These are phyloP conservation scores for Pogonocichla stellata DNA, from an alignment of 2,113 vertebrate genomes.

Conservation along the genomic window DNA sequence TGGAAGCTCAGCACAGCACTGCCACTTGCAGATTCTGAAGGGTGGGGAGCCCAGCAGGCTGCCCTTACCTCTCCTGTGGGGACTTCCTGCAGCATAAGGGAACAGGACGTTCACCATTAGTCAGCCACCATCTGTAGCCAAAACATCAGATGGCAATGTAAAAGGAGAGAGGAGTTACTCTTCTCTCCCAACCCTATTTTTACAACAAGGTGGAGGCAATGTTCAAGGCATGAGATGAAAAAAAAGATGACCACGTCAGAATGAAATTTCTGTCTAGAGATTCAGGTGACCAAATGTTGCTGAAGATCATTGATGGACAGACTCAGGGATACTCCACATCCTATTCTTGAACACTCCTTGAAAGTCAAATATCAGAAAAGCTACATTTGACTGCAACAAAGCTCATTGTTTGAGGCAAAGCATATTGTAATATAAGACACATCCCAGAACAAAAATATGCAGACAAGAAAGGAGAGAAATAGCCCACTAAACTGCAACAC, in stretches of 20 bases:
- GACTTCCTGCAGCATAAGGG: conserved; percentile 16
- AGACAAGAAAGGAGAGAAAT: not conserved
- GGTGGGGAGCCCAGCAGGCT: not conserved
- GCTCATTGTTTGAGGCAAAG: not conserved
- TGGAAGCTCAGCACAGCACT: not conserved
- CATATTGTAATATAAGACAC: not conserved
- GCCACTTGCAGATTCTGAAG: not conserved
- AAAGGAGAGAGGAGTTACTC: not conserved
- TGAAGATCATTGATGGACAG: not conserved
- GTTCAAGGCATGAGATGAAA: not conserved
- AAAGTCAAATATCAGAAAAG: not conserved
- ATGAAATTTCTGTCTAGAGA: not conserved
- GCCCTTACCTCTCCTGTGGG: not conserved
- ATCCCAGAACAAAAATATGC: not conserved
- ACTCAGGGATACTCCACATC: not conserved
- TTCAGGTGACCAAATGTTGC: not conserved
- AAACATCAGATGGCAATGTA: conserved; percentile 5
- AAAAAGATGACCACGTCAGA: not conserved
- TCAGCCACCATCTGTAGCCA: conserved; percentile 24
- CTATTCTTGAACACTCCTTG: not conserved
- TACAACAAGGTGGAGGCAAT: not conserved
- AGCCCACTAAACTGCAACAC: not conserved
- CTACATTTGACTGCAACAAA: not conserved
- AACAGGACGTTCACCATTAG: conserved; percentile 18
- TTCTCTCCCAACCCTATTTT: not conserved